These are phyloP conservation scores for Amblyopsis hoosieri DNA, from an alignment of 2,797 vertebrate genomes.

Conservation along the genomic window DNA sequence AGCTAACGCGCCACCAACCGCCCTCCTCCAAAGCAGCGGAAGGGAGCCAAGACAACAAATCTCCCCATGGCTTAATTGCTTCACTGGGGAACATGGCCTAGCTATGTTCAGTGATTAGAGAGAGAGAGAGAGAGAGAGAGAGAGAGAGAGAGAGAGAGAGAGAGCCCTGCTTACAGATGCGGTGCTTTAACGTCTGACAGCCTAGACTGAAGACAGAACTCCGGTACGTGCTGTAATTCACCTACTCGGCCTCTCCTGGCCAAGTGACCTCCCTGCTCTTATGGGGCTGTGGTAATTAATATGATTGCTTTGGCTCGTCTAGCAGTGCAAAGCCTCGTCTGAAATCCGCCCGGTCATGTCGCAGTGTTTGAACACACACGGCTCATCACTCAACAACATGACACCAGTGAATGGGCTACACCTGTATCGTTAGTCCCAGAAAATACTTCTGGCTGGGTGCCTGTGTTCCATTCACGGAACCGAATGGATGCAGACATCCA, in stretches of 20 bases:
- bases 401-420: slow-evolving; percentile 11
- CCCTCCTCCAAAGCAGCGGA: slow-evolving; percentile 34
- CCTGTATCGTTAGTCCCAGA: slow-evolving; percentile 25
- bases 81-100: slow-evolving; percentile 4
- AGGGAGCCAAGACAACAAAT: slow-evolving; percentile 46
- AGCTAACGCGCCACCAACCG: slow-evolving; percentile 40
- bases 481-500: slow-evolving; percentile 21
- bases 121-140: slow-evolving; percentile 20
- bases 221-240: slow-evolving; percentile 20
- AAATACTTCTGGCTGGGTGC: slow-evolving; percentile 16
- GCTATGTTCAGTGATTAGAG: slow-evolving; percentile 43
- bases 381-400: slow-evolving; percentile 11
- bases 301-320: slow-evolving; percentile 58
- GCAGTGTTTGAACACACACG: slow-evolving; percentile 35
- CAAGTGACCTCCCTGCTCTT: slow-evolving; percentile 26
- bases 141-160: not conserved
- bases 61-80: slow-evolving; percentile 33
- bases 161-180: slow-evolving; percentile 40
- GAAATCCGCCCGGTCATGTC: slow-evolving; percentile 32
- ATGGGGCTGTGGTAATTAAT: slow-evolving; percentile 38
- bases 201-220: slow-evolving; percentile 3
- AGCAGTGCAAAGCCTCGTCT: slow-evolving; percentile 17
- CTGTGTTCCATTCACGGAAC: slow-evolving; percentile 31
- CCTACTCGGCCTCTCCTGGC: slow-evolving; percentile 34
- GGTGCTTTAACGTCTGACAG: slow-evolving; percentile 34